Conservation (phyloP, 1,140 invertebrate genomes). For the Neelides sp. region DNA sequence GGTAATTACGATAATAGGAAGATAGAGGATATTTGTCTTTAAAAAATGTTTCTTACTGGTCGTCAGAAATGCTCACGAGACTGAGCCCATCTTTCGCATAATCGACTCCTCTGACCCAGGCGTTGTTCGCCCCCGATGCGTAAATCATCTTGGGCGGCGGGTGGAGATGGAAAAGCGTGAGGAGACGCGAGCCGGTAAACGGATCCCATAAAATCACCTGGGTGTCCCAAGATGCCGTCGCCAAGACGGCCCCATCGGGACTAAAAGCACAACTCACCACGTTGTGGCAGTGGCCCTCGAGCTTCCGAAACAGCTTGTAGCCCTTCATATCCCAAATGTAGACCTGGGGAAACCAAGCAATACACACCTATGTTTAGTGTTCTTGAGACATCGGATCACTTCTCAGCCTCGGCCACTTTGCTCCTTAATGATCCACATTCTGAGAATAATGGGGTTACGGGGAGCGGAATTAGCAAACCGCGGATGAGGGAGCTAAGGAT, state of each 20-base stretch:
- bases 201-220: slow-evolving; percentile 44
- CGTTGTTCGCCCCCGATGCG: slow-evolving; percentile 43
- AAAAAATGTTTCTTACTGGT: slow-evolving; percentile 42
- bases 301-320: slow-evolving; percentile 33
- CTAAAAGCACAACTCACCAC: slow-evolving; percentile 44
- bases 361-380: too few species aligned
- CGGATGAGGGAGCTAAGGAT: too few species aligned
- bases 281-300: slow-evolving; percentile 43
- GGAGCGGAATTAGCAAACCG: too few species aligned
- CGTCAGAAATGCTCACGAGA: slow-evolving; percentile 41
- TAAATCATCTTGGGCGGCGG: slow-evolving; percentile 44
- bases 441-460: too few species aligned
- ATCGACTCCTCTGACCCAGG: slow-evolving; percentile 40
- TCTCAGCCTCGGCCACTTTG: slow-evolving; percentile 1
- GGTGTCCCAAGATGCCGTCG: slow-evolving; percentile 44
- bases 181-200: slow-evolving; percentile 35
- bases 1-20: not conserved
- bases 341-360: slow-evolving; percentile 37
- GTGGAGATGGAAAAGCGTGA: slow-evolving; percentile 37
- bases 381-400: slow-evolving; percentile 4
- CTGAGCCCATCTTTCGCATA: slow-evolving; percentile 39
- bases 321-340: slow-evolving; percentile 39
- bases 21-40: not conserved
- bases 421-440: too few species aligned
- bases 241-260: slow-evolving; percentile 44